phyloP scores from a whole-genome alignment of 1,140 invertebrate genomes.

The Macrobrachium rosenbergii region DNA sequence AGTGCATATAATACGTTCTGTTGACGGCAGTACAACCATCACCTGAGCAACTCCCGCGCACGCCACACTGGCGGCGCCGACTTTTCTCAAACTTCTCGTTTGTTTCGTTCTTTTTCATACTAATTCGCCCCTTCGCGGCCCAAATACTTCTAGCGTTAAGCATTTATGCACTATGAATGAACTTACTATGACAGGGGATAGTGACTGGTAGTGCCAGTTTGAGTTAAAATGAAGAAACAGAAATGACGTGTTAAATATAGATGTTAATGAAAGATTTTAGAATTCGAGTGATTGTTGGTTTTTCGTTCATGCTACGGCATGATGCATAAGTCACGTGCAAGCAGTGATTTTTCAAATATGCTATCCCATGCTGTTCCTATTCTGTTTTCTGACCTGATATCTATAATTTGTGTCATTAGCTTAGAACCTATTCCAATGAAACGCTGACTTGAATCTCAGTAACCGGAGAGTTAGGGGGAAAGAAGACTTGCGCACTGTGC shows the following conservation, averaged over 20 bases:
- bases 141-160: not conserved
- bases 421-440: too few species aligned
- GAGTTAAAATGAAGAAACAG: too few species aligned
- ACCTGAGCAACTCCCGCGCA: constrained; percentile 55
- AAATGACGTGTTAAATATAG: too few species aligned
- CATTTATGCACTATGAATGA: not conserved
- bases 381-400: not conserved
- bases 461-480: too few species aligned
- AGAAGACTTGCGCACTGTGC: constrained; percentile 3
- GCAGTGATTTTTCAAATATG: constrained; percentile 6
- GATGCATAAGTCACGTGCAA: constrained; percentile 42
- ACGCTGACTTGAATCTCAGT: too few species aligned
- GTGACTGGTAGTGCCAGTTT: too few species aligned
- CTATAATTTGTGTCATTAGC: too few species aligned
- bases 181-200: not conserved
- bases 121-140: constrained; percentile 21
- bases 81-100: constrained; percentile 24
- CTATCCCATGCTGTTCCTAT: not conserved
- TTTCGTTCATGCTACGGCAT: constrained; percentile 5
- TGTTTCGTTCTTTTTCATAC: constrained; percentile 39
- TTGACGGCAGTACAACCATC: constrained; percentile 16
- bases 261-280: too few species aligned
- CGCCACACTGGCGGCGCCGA: not conserved
- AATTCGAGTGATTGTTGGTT: not conserved
- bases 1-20: not conserved